Percentiles rank a stretch among this genome's conserved stretches.
phyloP scores from a whole-genome alignment of 2,113 vertebrate genomes.

The Misgurnus mizolepis region DNA sequence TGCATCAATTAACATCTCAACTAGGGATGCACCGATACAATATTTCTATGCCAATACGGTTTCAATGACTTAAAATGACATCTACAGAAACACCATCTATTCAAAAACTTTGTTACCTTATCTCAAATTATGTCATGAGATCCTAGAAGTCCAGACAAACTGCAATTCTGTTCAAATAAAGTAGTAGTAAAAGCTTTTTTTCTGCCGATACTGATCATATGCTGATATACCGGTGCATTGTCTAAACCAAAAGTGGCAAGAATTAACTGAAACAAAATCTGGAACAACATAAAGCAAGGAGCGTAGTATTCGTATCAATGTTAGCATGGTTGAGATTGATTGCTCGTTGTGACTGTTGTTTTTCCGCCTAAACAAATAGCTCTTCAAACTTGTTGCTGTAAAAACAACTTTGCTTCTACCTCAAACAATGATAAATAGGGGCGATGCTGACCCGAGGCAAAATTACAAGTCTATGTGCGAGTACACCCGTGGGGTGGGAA shows the following conservation, averaged over 20 bases:
- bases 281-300: background rate
- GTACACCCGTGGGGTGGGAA: background rate
- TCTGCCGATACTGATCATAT: too few species aligned
- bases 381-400: background rate
- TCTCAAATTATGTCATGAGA: too few species aligned
- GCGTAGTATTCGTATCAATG: background rate
- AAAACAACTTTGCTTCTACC: conserved; percentile 42
- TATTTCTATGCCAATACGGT: too few species aligned
- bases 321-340: background rate
- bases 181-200: too few species aligned
- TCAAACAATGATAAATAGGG: conserved; percentile 45
- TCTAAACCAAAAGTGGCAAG: background rate
- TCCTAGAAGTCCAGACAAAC: too few species aligned
- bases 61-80: too few species aligned
- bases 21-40: too few species aligned
- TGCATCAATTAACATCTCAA: conserved; percentile 13
- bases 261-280: conserved; percentile 27
- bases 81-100: too few species aligned
- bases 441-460: conserved; percentile 33
- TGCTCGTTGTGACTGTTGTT: background rate
- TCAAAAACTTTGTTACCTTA: too few species aligned
- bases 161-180: too few species aligned
- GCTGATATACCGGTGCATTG: too few species aligned
- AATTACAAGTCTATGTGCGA: background rate
- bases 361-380: background rate